Conservation (phyloP, 2,113 vertebrate genomes). For the Carassius auratus region DNA sequence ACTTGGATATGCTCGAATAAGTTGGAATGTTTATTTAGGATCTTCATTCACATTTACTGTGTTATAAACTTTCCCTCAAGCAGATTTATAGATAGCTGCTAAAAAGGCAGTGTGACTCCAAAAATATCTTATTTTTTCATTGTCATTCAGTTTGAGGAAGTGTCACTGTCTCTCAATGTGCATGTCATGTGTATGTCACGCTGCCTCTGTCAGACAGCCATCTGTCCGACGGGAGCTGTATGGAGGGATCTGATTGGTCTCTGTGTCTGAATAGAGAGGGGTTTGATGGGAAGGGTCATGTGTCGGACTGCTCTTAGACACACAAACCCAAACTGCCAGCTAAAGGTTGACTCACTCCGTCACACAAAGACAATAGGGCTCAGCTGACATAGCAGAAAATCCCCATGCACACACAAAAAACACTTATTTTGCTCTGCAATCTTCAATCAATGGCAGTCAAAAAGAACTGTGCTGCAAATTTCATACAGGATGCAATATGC, state of each 20-base stretch:
- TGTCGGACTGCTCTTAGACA: slow-evolving; percentile 72
- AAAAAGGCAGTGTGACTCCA: neutral
- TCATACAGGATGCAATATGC: neutral
- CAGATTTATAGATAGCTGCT: neutral
- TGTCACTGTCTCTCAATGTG: slow-evolving; percentile 42
- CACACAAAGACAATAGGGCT: slow-evolving; percentile 69
- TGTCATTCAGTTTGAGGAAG: slow-evolving; percentile 22
- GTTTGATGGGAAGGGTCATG: slow-evolving; percentile 74
- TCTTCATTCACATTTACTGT: neutral
- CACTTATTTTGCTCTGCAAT: neutral
- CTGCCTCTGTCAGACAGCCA: slow-evolving; percentile 66
- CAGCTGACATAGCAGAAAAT: slow-evolving; percentile 74
- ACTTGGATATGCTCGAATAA: neutral
- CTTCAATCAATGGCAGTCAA: neutral
- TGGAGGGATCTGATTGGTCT: slow-evolving; percentile 72
- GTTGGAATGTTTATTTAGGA: neutral
- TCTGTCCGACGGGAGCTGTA: slow-evolving; percentile 67
- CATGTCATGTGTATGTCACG: slow-evolving; percentile 53
- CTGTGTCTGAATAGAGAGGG: slow-evolving; percentile 65
- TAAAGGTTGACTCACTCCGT: slow-evolving; percentile 56
- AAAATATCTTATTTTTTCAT: neutral
- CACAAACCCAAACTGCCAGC: slow-evolving; percentile 68
- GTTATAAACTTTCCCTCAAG: neutral
- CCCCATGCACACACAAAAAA: slow-evolving; percentile 23
- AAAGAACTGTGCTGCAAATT: neutral